These are phyloP conservation scores for Falco novaeseelandiae DNA, from an alignment of 2,797 vertebrate genomes.

Conservation along the genomic window DNA sequence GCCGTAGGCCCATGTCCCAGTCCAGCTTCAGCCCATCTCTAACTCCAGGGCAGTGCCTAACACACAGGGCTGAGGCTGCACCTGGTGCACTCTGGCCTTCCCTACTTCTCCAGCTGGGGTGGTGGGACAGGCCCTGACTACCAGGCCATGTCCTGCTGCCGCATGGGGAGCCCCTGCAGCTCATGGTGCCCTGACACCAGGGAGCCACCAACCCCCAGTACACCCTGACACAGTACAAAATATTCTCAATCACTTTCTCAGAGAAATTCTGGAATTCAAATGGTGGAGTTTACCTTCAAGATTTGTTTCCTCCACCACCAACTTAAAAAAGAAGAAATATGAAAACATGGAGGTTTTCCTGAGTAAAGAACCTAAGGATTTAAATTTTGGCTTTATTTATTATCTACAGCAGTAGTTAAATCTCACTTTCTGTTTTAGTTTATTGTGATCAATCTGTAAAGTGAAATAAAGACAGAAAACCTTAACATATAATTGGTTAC, in stretches of 20 bases:
- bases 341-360: not conserved
- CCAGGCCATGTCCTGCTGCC: not conserved
- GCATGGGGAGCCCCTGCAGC: not conserved
- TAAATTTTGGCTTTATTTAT: not conserved
- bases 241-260: not conserved
- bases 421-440: not conserved
- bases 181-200: not conserved
- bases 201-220: rapidly evolving
- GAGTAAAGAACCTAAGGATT: not conserved
- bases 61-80: rapidly evolving
- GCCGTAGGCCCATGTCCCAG: no score
- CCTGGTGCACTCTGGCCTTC: not conserved
- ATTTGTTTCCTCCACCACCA: not conserved
- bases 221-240: not conserved
- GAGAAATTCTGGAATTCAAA: not conserved
- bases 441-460: not conserved
- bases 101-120: no score
- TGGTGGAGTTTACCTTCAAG: not conserved
- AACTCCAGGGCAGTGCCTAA: rapidly evolving
- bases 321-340: not conserved
- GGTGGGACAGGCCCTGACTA: not conserved
- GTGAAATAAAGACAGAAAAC: not conserved
- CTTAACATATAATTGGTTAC: not conserved
- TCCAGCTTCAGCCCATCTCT: rapidly evolving
- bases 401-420: not conserved